Evolutionary conservation across 2,888 invertebrate genomes (phyloP).

Genomic region (Drosophila meridiana): DNA sequence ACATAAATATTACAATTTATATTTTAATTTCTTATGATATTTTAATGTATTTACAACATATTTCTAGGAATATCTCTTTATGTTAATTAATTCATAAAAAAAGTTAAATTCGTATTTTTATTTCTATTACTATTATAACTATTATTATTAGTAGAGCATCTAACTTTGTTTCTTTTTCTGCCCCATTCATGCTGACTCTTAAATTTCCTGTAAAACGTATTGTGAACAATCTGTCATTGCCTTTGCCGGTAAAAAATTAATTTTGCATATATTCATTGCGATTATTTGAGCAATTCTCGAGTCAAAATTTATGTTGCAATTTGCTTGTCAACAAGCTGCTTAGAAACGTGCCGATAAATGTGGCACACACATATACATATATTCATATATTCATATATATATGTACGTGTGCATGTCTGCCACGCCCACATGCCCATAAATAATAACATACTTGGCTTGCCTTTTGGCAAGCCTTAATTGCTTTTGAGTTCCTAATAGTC

Average conservation of each 20-base stretch:
- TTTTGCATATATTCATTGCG: conserved; percentile 35
- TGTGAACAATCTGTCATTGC: neutral
- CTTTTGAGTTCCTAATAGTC: conserved; percentile 62
- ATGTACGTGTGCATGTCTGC: neutral
- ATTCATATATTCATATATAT: neutral
- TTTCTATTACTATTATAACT: neutral
- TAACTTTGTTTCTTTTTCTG: neutral
- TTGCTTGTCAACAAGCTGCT: conserved; percentile 66
- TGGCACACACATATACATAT: neutral
- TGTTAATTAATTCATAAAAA: neutral
- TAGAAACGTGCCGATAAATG: conserved; percentile 48
- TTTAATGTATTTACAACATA: no score
- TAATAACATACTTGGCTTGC: conserved; percentile 50
- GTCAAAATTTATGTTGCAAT: conserved; percentile 53
- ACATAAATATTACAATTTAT: no score
- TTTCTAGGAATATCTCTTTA: no score
- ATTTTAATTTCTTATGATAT: no score
- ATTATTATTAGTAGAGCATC: no score
- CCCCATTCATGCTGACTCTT: neutral
- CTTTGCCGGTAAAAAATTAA: conserved; percentile 24
- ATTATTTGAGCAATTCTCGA: conserved; percentile 38
- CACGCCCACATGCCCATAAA: conserved; percentile 48
- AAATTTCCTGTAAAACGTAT: conserved; percentile 1
- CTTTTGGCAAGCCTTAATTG: conserved; percentile 59
- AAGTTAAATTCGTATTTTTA: neutral